Conservation (phyloP, 1,140 invertebrate species). For the Megalonaias nervosa region DNA sequence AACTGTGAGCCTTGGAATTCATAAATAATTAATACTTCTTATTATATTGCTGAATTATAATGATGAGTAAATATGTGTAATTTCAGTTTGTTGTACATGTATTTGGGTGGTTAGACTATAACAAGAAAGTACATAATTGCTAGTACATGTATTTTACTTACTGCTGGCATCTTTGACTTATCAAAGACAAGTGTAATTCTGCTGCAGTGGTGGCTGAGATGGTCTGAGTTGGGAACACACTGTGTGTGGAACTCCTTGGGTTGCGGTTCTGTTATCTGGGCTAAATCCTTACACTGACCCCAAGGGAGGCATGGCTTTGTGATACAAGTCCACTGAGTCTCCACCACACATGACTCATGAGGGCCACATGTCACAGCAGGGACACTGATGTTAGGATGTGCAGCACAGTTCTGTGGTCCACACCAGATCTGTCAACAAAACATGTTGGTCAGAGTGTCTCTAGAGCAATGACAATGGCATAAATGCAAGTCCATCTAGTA, state of each 20-base stretch:
- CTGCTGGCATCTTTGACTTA: constrained; percentile 73
- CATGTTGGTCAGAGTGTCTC: background rate
- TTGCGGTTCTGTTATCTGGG: constrained; percentile 82
- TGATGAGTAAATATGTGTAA: background rate
- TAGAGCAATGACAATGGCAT: background rate
- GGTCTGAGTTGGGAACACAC: constrained; percentile 85
- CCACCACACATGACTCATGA: constrained; percentile 62
- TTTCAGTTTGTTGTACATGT: background rate
- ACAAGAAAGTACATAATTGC: background rate
- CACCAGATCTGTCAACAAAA: constrained; percentile 65
- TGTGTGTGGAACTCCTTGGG: constrained; percentile 80
- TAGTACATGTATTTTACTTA: constrained; percentile 42
- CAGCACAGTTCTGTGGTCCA: constrained; percentile 65
- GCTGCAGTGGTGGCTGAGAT: constrained; percentile 81
- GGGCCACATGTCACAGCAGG: constrained; percentile 49
- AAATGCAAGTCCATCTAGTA: background rate
- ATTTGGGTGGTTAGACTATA: background rate
- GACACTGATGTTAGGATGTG: constrained; percentile 58
- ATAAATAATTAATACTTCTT: background rate
- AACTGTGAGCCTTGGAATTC: background rate
- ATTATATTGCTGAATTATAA: background rate
- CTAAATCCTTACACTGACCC: constrained; percentile 85
- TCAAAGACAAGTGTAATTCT: constrained; percentile 82
- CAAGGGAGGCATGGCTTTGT: constrained; percentile 83
- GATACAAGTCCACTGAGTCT: constrained; percentile 77